These are phyloP conservation scores for Griposia aprilina DNA, from an alignment of 2,888 invertebrate species.

Conservation along the genomic window DNA sequence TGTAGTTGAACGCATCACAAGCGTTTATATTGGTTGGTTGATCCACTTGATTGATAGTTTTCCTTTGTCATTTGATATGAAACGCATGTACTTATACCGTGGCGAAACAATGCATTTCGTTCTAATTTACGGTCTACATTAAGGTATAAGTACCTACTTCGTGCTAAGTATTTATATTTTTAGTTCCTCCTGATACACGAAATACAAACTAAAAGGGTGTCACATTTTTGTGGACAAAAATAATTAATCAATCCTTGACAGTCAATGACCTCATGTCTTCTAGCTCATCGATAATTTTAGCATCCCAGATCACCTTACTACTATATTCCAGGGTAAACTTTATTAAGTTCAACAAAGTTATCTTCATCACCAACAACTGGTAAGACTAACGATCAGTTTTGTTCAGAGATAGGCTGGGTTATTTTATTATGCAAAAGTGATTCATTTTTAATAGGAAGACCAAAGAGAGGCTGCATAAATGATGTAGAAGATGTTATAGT, in stretches of 20 bases:
- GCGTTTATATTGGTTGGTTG: conserved; percentile 16
- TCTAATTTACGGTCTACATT: background rate
- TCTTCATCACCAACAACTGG: background rate
- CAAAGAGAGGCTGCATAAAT: too few species aligned
- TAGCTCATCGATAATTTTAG: background rate
- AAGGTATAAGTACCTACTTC: background rate
- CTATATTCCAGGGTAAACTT: background rate
- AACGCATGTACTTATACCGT: background rate
- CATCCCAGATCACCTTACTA: conserved; percentile 1
- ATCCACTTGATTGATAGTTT: conserved; percentile 40
- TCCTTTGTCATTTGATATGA: background rate
- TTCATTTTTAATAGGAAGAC: background rate
- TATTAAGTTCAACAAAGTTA: background rate
- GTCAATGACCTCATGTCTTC: background rate
- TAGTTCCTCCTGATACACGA: background rate
- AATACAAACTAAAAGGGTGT: background rate
- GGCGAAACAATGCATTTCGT: background rate
- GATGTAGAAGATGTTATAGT: background rate
- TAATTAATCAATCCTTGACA: background rate
- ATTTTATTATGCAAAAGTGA: background rate
- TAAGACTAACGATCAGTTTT: background rate
- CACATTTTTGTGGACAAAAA: background rate
- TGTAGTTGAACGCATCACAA: conserved; percentile 6
- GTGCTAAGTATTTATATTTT: background rate
- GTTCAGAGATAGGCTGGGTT: background rate